A percentile compares a stretch with the other conserved stretches of the same genome.
Conservation (phyloP, 2,797 vertebrate genomes). For the Hippopotamyrus pictus region DNA sequence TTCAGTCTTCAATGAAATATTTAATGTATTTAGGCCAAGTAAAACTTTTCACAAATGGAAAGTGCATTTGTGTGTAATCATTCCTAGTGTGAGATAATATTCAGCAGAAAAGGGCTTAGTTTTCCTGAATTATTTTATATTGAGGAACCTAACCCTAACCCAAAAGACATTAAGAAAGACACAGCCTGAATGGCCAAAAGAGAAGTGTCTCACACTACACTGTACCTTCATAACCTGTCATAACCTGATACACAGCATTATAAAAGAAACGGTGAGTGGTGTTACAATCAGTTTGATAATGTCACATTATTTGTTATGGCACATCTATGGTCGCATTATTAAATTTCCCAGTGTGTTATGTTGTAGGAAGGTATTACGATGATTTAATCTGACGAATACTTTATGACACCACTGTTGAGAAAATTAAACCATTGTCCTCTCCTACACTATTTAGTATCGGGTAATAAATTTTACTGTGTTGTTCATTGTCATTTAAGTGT, state of each 20-base stretch:
- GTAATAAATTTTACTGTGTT: not conserved
- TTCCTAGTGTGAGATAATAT: not conserved
- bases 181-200: not conserved
- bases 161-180: not conserved
- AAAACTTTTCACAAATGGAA: not conserved
- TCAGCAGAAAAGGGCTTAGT: not conserved
- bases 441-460: not conserved
- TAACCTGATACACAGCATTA: not conserved
- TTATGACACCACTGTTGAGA: not conserved
- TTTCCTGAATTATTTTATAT: not conserved
- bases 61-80: not conserved
- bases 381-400: not conserved
- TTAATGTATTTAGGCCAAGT: not conserved
- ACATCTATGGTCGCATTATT: not conserved
- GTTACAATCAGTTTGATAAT: not conserved
- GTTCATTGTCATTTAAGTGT: not conserved
- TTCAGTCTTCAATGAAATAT: not conserved
- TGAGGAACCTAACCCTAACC: not conserved
- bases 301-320: not conserved
- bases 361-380: not conserved
- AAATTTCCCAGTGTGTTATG: not conserved
- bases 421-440: not conserved
- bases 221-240: not conserved
- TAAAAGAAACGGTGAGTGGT: not conserved
- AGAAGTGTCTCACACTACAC: not conserved